Evolutionary conservation across 2,888 invertebrate genomes (phyloP).

Genomic region (Drosophila basisetae): DNA sequence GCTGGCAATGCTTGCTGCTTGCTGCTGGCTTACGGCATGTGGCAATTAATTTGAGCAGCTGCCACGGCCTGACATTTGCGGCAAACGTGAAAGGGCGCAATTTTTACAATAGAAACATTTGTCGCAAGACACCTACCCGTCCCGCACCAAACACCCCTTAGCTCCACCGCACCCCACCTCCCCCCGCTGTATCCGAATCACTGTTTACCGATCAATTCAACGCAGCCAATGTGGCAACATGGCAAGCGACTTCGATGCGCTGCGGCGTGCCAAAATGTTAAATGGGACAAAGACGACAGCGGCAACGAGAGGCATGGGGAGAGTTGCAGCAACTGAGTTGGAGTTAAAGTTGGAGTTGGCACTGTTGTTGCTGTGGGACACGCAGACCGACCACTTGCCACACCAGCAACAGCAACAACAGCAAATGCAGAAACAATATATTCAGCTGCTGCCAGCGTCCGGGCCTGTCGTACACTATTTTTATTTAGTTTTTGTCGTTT

Average conservation of each 20-base stretch:
- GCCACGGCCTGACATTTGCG: constrained; percentile 65
- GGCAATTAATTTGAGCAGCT: constrained; percentile 68
- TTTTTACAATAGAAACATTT: constrained; percentile 70
- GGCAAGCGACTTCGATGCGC: constrained; percentile 60
- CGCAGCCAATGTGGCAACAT: constrained; percentile 58
- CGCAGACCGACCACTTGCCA: constrained; percentile 61
- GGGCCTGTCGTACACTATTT: constrained; percentile 10
- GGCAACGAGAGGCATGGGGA: constrained; percentile 17
- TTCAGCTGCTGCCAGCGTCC: constrained; percentile 22
- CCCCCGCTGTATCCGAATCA: constrained; percentile 30
- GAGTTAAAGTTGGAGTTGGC: constrained; percentile 18
- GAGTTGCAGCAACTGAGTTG: constrained; percentile 11
- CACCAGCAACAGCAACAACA: constrained; percentile 39
- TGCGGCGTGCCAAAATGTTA: constrained; percentile 69
- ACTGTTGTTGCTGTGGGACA: constrained; percentile 8
- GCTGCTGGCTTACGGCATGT: constrained; percentile 47
- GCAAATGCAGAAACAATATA: constrained; percentile 11
- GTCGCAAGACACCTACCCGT: constrained; percentile 49
- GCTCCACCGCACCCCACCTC: not conserved
- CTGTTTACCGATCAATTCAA: constrained; percentile 47
- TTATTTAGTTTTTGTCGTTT: not conserved
- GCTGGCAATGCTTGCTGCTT: not conserved
- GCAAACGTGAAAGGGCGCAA: constrained; percentile 75
- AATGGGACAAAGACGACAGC: constrained; percentile 66
- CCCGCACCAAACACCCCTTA: not conserved